Percentiles rank a stretch among this genome's conserved stretches.
phyloP scores from a whole-genome alignment of 2,797 vertebrate genomes.

The Tokudaia tokunoshimensis region DNA sequence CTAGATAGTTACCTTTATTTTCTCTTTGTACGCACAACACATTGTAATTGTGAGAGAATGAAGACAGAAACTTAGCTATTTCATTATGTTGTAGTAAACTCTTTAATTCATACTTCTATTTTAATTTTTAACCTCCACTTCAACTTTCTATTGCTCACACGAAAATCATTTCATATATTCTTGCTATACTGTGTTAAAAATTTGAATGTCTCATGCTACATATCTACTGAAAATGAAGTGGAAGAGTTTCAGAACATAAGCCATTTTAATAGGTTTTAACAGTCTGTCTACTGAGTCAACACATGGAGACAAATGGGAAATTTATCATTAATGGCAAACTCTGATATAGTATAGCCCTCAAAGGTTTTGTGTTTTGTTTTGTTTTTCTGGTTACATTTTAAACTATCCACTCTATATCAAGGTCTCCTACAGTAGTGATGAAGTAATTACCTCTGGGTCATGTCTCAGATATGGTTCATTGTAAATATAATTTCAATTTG shows the following conservation, averaged over 20 bases:
- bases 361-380: background rate
- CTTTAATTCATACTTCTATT: background rate
- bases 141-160: background rate
- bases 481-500: background rate
- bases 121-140: background rate
- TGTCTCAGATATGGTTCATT: conserved; percentile 1
- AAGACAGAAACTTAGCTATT: background rate
- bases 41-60: background rate
- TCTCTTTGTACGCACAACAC: background rate
- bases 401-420: background rate
- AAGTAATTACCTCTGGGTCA: conserved; percentile 31
- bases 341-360: background rate
- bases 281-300: background rate
- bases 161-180: background rate
- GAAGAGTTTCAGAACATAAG: background rate
- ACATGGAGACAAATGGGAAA: background rate
- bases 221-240: background rate
- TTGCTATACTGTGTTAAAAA: background rate
- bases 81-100: background rate
- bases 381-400: conserved; percentile 22
- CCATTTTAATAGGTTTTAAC: background rate
- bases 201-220: background rate
- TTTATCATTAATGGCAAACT: background rate
- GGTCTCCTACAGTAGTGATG: background rate
- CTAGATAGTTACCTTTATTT: conserved; percentile 34